Conservation (phyloP, 2,113 vertebrate genomes). For the Lasiurus borealis region DNA sequence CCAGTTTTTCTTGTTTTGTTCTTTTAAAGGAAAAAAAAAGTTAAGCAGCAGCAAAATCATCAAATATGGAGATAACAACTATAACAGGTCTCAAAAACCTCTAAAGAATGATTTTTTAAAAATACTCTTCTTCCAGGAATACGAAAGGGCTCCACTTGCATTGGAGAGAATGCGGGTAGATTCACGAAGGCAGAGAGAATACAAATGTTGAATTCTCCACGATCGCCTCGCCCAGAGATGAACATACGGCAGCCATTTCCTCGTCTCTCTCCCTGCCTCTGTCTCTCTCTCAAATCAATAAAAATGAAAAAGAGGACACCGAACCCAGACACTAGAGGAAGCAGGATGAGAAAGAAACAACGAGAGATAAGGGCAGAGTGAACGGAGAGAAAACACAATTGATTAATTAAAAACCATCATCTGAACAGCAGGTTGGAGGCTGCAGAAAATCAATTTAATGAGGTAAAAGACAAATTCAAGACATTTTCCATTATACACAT, state of each 20-base stretch:
- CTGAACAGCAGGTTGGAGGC: conserved; percentile 67
- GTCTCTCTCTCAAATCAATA: background rate
- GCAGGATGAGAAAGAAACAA: background rate
- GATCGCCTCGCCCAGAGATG: background rate
- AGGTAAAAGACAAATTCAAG: conserved; percentile 77
- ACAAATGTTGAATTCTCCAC: background rate
- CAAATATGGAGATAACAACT: background rate
- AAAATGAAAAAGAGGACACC: background rate
- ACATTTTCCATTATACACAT: conserved; percentile 68
- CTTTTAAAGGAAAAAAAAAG: background rate
- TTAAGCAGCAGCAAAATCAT: background rate
- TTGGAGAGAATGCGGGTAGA: background rate
- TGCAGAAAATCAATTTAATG: conserved; percentile 78
- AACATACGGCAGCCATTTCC: background rate
- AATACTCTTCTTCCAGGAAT: background rate
- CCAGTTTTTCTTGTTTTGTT: conserved; percentile 31
- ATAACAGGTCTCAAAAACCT: background rate
- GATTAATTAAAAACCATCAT: conserved; percentile 77
- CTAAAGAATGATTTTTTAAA: background rate
- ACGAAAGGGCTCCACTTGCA: background rate
- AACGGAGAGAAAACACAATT: conserved; percentile 64
- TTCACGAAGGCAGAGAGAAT: background rate
- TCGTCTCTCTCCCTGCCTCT: background rate
- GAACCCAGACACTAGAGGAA: conserved; percentile 2
- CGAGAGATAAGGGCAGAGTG: conserved; percentile 36